Evolutionary conservation across 1,140 invertebrate species (phyloP).

Genomic region (Adelges cooleyi): DNA sequence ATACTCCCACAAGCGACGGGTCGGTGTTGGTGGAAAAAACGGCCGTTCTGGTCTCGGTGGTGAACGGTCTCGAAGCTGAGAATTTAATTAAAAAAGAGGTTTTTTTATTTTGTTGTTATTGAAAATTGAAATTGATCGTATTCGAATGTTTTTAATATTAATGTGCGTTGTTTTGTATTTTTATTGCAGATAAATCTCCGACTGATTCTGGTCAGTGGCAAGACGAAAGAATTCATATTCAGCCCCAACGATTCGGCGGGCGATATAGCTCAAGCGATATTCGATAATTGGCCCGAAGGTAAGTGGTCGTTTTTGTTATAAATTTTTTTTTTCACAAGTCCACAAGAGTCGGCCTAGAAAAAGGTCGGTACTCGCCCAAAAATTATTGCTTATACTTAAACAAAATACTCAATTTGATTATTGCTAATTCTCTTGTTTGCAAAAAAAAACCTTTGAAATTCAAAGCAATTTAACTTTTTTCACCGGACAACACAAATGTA

Average conservation of each 20-base stretch:
- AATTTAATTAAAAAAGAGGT: constrained; percentile 7
- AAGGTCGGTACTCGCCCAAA: no score
- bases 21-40: background rate
- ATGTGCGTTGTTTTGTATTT: constrained; percentile 34
- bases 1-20: constrained; percentile 2
- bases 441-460: no score
- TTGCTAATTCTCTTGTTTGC: no score
- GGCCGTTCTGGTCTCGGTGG: background rate
- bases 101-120: background rate
- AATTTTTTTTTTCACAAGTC: no score
- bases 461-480: no score
- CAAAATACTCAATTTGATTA: no score
- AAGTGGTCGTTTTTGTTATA: constrained; percentile 29
- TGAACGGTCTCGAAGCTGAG: constrained; percentile 1
- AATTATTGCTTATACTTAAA: no score
- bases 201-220: constrained; percentile 93
- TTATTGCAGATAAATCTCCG: constrained; percentile 92
- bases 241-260: constrained; percentile 90
- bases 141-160: background rate
- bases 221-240: constrained; percentile 98
- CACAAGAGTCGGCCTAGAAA: no score
- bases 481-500: no score
- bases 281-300: constrained; percentile 97
- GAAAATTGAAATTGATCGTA: no score
- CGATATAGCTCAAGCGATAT: constrained; percentile 96